Evolutionary conservation across 2,113 vertebrate genomes (phyloP), one percentile per base, ranked within the genome.

Genomic region (Oceanodroma tethys): DNA sequence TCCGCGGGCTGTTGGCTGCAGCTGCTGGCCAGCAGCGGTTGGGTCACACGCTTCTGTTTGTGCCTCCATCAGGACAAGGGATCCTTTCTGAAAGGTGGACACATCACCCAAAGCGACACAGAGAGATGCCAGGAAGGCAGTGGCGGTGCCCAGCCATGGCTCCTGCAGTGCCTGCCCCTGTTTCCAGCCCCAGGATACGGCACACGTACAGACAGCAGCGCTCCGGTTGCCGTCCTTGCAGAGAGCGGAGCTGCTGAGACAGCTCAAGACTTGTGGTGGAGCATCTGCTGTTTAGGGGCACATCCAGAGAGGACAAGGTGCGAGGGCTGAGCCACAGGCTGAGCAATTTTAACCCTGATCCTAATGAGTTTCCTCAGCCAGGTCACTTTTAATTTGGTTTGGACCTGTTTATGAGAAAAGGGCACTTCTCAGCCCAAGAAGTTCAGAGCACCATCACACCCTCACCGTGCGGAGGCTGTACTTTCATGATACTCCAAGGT

Each of bases 61-160:
- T 26, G 34, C 7, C 59, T 42, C 74, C 38, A 7, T 2, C n/a
- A n/a, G 67, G 53, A 56, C 13, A 50, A 58, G 36, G 11, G 12
- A 29, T 42, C 0, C 1, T 21, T 72, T 80, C 53, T 60, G 30
- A 43, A 42, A 47, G 79, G 43, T 17, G 68, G 3, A 13, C 42
- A 27, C 1, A 2, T 50, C 71, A 38, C 38, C 36, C 42, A 25
- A 22, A 66, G 68, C 29, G 40, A 8, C 40, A 21, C 0, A 0
- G 20, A 45, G 13, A 4, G 34, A 10, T 50, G 8, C 11, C 45
- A 50, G 67, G 34, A 55, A 47, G 58, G 53, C 70, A 34, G 58
- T 36, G 48, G 4, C 0, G 0, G 14, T 40, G 29, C n/a, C 62
- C 67, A 59, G 26, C 9, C 15, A 2, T 3, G 11, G 45, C 13